These are phyloP conservation scores for Limonius californicus DNA, from an alignment of 1,140 invertebrate genomes.

Conservation along the genomic window DNA sequence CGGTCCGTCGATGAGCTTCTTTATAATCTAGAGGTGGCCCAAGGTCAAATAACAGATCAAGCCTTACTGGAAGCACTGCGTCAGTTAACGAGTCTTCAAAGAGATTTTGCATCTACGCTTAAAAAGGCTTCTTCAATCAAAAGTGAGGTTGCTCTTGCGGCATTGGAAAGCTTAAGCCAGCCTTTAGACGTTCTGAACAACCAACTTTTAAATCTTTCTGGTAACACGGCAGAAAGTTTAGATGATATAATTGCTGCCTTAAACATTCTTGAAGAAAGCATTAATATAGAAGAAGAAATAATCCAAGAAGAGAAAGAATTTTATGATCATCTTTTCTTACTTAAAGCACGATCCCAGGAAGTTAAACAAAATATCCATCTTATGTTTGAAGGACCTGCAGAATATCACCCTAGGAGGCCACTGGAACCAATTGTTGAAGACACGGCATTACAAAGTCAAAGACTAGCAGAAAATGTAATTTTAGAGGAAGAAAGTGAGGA, in stretches of 20 bases:
- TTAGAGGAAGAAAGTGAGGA: not conserved
- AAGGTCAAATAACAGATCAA: constrained; percentile 33
- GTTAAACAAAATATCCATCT: constrained; percentile 39
- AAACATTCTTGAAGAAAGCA: constrained; percentile 43
- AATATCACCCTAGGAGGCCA: not conserved
- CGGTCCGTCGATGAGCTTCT: constrained; percentile 40
- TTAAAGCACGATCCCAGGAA: constrained; percentile 33
- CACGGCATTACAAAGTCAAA: not conserved
- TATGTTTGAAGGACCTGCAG: not conserved
- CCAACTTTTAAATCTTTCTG: constrained; percentile 36
- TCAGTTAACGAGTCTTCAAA: constrained; percentile 41
- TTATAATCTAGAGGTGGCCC: constrained; percentile 40
- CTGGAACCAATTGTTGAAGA: not conserved
- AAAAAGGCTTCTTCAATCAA: constrained; percentile 31
- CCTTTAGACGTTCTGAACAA: constrained; percentile 41
- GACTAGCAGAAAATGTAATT: constrained; percentile 22
- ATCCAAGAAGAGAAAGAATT: constrained; percentile 24
- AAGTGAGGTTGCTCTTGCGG: constrained; percentile 35
- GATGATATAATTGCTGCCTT: constrained; percentile 44
- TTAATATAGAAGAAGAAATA: constrained; percentile 35
- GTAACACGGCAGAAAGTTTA: constrained; percentile 33
- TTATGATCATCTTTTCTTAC: constrained; percentile 28
- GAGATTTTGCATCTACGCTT: constrained; percentile 38
- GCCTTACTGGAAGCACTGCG: constrained; percentile 37
- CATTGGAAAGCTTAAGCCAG: constrained; percentile 40